Evolutionary conservation across 2,888 invertebrate species (phyloP), one percentile per base, ranked within the genome.

Genomic region (Lasioglossum pauxillum): DNA sequence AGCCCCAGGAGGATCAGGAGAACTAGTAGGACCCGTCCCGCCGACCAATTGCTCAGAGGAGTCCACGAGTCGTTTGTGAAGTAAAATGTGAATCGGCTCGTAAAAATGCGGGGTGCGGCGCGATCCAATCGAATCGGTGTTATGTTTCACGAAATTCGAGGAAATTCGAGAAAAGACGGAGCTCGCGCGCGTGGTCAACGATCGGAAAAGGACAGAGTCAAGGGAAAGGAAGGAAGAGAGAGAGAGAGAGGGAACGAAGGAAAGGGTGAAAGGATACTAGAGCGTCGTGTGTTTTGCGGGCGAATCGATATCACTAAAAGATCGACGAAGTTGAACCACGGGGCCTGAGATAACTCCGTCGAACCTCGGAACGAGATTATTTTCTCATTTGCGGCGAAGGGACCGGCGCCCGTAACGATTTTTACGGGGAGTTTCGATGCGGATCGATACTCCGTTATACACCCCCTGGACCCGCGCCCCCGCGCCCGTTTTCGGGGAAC

Each of bases 271-370:
- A 71, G 78, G 69, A 69, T 49, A 38, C 69, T 53, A 41, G 44
- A 38, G 16, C 27, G n/a, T 60, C 60, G 77, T 60, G 77, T 76
- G 75, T 79, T 69, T 79, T 44, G 80, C 67, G 67, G 79, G 78
- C 75, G 85, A 90, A 92, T 93, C 91, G 91, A 93, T 93, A 92
- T 77, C 89, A 83, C 88, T 93, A 88, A 92, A 93, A 93, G 92
- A 93, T 92, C 91, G 89, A 89, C 84, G 79, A 90, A 90, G 91
- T 92, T 91, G 87, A 90, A 89, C 75, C 87, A 69, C 76, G 72
- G 71, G 19, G 64, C 75, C 74, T 83, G 38, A 78, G 78, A 85
- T 84, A 89, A 88, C 88, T 83, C 88, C 79, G 80, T 83, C 75
- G 74, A 85, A 76, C 38, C 57, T 75, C 67, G 57, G 75, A 81